Evolutionary conservation across 2,797 vertebrate genomes (phyloP), one percentile per base, ranked within the genome.

Genomic region (Sibirionetta formosa): DNA sequence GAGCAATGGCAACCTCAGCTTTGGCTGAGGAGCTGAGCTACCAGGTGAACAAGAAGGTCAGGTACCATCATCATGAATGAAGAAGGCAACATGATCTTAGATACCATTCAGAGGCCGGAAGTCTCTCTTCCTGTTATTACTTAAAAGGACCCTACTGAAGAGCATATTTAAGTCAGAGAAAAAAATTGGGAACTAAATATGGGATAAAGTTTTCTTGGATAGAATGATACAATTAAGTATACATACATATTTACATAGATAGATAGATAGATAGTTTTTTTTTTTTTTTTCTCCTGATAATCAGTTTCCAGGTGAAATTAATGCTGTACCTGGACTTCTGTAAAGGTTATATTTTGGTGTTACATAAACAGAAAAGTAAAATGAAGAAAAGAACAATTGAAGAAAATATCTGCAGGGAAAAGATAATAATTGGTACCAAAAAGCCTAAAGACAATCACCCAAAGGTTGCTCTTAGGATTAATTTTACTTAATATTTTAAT

Each of bases 401-500:
- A 85, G 58, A 85, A 87, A 48, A 15, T 58, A 5, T 58, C 35
- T 78, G 7, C 18, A 7, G 72, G 14, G 5, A 79, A 38, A 89
- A 87, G 76, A 94, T 78, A 82, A 90, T 91, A 89, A 91, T 64
- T n/a, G 19, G 9, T 48, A 46, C 57, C 57, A 36, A 53, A 88
- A 84, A 84, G 20, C 9, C 26, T 85, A 48, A 35, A 85, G 17
- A 56, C 18, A 73, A 77, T 78, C 24, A 89, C 11, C 14, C 15
- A 71, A 7, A 0, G 22, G 78, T 88, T 91, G 14, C 53, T 83
- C 69, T 75, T 68, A 53, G 53, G 76, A 73, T 85, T 65, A 77
- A 27, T 71, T 35, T 93, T 80, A n/a, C 46, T 86, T 92, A 96
- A 78, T 83, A 86, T 93, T 94, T 96, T 92, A 6, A 88, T 96